Evolutionary conservation across 2,888 invertebrate genomes (phyloP).

Genomic region (Euproctis similis): DNA sequence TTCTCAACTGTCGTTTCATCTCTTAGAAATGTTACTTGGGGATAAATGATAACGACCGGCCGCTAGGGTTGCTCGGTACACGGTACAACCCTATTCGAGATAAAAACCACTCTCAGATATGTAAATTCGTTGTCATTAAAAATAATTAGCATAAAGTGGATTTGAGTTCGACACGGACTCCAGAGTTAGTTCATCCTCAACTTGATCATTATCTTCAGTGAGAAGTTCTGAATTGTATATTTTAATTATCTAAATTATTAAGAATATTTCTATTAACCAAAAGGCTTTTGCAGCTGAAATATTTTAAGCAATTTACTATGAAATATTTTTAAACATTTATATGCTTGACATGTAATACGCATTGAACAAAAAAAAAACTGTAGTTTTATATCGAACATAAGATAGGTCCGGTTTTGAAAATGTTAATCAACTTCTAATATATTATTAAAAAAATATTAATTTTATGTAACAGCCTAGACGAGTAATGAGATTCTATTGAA

Average conservation of each 20-base stretch:
- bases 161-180: conserved; percentile 29
- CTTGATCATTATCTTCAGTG: conserved; percentile 24
- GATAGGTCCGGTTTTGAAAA: too few relatives aligned
- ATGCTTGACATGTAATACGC: too few relatives aligned
- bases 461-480: too few relatives aligned
- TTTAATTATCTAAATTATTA: too few relatives aligned
- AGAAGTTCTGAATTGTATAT: conserved; percentile 8
- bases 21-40: conserved; percentile 41
- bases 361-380: too few relatives aligned
- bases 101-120: conserved; percentile 33
- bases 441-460: too few relatives aligned
- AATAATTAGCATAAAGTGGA: conserved; percentile 53
- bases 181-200: conserved; percentile 22
- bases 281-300: too few relatives aligned
- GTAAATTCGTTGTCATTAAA: conserved; percentile 45
- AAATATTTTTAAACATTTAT: too few relatives aligned
- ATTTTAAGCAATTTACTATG: too few relatives aligned
- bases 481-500: not conserved
- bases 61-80: conserved; percentile 25
- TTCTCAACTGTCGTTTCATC: conserved; percentile 27
- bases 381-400: too few relatives aligned
- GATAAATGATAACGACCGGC: conserved; percentile 37
- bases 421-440: too few relatives aligned
- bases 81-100: conserved; percentile 20
- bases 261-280: too few relatives aligned